Conservation (phyloP, 2,113 vertebrate species). For the Ciconia stormi region DNA sequence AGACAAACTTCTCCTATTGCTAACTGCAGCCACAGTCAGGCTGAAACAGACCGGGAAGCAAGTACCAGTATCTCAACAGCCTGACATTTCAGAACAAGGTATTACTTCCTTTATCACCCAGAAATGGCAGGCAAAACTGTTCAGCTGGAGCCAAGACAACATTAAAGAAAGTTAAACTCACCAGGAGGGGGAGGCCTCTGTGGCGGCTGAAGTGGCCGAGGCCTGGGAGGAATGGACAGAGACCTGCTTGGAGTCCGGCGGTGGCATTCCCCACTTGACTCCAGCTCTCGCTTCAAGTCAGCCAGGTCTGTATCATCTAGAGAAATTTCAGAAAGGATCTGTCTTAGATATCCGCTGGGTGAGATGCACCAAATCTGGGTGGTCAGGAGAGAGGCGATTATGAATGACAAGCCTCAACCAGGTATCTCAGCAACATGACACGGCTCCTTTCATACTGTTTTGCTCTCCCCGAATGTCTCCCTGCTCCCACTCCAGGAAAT, state of each 20-base stretch:
- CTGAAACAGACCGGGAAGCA: not conserved
- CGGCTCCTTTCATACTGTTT: not conserved
- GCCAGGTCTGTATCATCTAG: constrained; percentile 71
- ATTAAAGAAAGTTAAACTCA: constrained; percentile 42
- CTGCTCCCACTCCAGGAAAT: not conserved
- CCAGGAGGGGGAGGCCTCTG: constrained; percentile 81
- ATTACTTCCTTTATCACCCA: not conserved
- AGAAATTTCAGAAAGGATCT: not conserved
- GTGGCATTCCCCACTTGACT: constrained; percentile 34
- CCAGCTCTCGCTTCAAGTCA: constrained; percentile 65
- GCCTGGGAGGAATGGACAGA: constrained; percentile 75
- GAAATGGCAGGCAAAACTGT: not conserved
- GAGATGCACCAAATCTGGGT: not conserved
- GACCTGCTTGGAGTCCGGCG: constrained; percentile 74
- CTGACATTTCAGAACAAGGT: not conserved
- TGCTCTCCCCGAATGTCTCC: not conserved
- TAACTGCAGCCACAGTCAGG: not conserved
- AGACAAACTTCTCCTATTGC: not conserved
- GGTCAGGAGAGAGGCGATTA: not conserved
- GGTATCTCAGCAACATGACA: accelerated
- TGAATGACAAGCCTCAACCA: not conserved
- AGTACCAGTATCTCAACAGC: not conserved
- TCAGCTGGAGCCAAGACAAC: not conserved
- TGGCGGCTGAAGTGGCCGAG: constrained; percentile 72
- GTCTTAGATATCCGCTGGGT: not conserved